A percentile compares a stretch with the other conserved stretches of the same genome.
Conservation (phyloP, 2,888 invertebrate genomes). For the Sympetrum striolatum region DNA sequence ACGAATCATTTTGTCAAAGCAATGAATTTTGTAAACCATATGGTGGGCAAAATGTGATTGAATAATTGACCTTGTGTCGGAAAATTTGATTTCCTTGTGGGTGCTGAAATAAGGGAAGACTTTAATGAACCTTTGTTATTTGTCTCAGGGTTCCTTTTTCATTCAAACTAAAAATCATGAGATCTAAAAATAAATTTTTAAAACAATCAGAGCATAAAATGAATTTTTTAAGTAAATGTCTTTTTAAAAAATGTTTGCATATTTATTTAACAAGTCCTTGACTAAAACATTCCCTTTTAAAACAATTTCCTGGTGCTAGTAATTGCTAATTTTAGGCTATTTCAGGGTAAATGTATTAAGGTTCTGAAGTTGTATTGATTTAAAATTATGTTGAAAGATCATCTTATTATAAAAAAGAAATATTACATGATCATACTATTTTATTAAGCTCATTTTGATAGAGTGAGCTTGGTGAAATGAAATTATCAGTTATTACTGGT, state of each 20-base stretch:
- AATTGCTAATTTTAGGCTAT: too few relatives aligned
- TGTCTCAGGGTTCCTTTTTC: slow-evolving; percentile 40
- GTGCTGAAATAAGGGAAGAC: slow-evolving; percentile 41
- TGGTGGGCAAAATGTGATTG: slow-evolving; percentile 33
- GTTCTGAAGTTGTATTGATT: too few relatives aligned
- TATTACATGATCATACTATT: too few relatives aligned
- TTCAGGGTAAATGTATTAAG: too few relatives aligned
- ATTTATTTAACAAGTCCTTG: slow-evolving; percentile 11
- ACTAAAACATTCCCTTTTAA: too few relatives aligned
- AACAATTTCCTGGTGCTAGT: too few relatives aligned
- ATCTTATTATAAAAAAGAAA: too few relatives aligned
- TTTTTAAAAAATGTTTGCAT: slow-evolving; percentile 22
- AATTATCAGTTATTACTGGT: too few relatives aligned
- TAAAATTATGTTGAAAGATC: too few relatives aligned
- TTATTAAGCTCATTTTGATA: too few relatives aligned
- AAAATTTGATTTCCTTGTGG: slow-evolving; percentile 34
- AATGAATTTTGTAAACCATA: slow-evolving; percentile 10
- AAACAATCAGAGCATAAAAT: slow-evolving; percentile 39
- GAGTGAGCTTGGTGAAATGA: too few relatives aligned
- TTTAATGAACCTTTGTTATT: slow-evolving; percentile 40
- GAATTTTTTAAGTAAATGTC: slow-evolving; percentile 42
- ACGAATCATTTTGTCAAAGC: slow-evolving; percentile 12
- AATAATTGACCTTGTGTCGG: slow-evolving; percentile 23
- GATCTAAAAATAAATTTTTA: slow-evolving; percentile 41
- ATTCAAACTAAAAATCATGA: slow-evolving; percentile 36